phyloP scores from a whole-genome alignment of 2,113 vertebrate genomes.

The Platysteira castanea region DNA sequence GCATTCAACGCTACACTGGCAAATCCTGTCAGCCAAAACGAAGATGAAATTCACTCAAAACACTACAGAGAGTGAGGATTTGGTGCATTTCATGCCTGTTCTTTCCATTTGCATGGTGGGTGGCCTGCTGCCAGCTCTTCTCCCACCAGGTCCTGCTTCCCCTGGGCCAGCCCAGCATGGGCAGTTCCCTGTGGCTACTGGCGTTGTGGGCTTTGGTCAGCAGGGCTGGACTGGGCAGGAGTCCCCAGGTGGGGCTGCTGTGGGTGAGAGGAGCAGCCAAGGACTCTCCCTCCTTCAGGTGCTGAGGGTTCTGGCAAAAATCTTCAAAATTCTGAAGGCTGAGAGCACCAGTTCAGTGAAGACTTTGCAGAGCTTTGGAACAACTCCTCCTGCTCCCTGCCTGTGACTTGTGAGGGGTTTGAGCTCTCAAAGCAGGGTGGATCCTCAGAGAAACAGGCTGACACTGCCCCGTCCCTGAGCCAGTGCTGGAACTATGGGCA shows the following conservation, averaged over 20 bases:
- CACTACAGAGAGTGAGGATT: neutral
- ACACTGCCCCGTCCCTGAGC: accelerated
- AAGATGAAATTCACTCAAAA: neutral
- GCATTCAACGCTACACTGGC: neutral
- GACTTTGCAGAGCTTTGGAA: neutral
- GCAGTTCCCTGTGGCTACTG: neutral
- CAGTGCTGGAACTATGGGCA: neutral
- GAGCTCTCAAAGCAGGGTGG: neutral
- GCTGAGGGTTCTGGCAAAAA: neutral
- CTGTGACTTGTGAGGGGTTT: neutral
- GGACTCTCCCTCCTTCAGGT: neutral
- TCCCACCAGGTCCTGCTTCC: neutral
- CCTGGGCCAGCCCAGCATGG: neutral
- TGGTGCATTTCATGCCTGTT: neutral
- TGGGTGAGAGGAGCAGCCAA: neutral
- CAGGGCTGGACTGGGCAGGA: accelerated
- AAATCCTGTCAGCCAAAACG: neutral
- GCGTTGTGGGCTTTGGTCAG: neutral
- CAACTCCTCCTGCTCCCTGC: neutral
- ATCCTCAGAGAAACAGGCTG: neutral
- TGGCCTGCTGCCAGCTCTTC: neutral
- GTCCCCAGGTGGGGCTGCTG: neutral
- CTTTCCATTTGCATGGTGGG: neutral
- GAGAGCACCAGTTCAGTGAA: neutral
- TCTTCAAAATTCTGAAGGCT: neutral